phyloP scores from a whole-genome alignment of 1,140 invertebrate species.

The Saccostrea glomerata region DNA sequence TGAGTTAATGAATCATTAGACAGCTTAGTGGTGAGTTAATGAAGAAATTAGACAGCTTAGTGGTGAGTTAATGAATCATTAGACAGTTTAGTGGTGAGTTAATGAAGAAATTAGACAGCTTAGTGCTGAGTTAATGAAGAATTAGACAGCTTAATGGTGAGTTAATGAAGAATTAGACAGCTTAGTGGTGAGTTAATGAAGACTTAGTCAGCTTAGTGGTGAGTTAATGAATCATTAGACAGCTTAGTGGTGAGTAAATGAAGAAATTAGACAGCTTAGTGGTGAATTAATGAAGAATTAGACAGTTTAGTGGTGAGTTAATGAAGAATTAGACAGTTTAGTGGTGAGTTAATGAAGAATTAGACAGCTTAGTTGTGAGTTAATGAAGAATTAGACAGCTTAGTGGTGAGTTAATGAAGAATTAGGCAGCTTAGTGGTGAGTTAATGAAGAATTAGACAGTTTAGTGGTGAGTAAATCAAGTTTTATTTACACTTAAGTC shows the following conservation, averaged over 20 bases:
- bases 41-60: background rate
- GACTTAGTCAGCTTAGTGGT: background rate
- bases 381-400: background rate
- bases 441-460: constrained; percentile 82
- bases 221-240: background rate
- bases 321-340: constrained; percentile 87
- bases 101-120: background rate
- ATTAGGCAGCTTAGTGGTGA: background rate
- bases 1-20: too few species aligned
- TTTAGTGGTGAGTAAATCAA: constrained; percentile 85
- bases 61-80: background rate
- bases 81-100: background rate
- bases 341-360: constrained; percentile 83
- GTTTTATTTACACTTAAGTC: background rate
- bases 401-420: background rate
- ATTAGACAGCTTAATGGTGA: background rate
- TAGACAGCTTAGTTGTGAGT: background rate
- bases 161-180: constrained; percentile 85
- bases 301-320: background rate
- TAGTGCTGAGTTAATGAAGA: too few species aligned
- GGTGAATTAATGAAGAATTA: too few species aligned
- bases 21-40: constrained; percentile 86
- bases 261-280: background rate
- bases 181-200: constrained; percentile 85
- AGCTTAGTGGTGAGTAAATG: background rate